Base-by-base conservation (phyloP, 2,113 vertebrate species). In the Osmerus eperlanus region DNA sequence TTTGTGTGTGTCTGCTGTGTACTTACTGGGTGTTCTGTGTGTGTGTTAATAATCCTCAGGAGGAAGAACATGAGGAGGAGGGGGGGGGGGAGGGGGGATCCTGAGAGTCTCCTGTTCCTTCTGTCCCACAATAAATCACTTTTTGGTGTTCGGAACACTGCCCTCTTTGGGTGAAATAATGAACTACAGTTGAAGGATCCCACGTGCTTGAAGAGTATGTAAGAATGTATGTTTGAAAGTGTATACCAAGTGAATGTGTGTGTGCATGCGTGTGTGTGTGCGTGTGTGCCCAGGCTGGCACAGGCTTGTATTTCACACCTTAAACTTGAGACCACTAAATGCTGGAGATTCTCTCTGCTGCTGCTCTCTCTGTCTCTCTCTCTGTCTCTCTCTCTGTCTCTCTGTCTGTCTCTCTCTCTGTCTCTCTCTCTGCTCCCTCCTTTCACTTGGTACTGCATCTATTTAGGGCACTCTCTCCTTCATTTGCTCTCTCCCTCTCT, bases 381-480 rank as follows among this genome's bases (percentile, higher is more conserved):
- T 66, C 55, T 78, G 28, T 63, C 56, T 75, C 12, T 52, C 16
- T 52, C 61, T 71, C 41, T 65, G n/a, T 79, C 62, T 65, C 19
- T 74, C 81, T 77, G 79, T 72, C 67, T 63, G 25, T 60, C 3
- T 67, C 9, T 66, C 55, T 78, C 21, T 63, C 56, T 75, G 7
- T 52, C 16, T 52, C 61, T 71, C 41, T 65, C 11, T 75, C 32
- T 73, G 69, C 76, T 62, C 73, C 70, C 79, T 85, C 78, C 80
- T 74, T 65, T 81, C 84, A 75, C 76, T 86, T 23, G 83, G 75
- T 81, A 81, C 86, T 89, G 88, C 72, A 83, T 89, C 88, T 92
- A 92, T 88, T 89, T 88, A 74, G n/a, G 70, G 88, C 80, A 78
- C 60, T 72, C 81, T 78, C 80, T 73, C 68, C 77, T 73, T 89